phyloP scores from a whole-genome alignment of 2,113 vertebrate species.

The Plotosus lineatus region DNA sequence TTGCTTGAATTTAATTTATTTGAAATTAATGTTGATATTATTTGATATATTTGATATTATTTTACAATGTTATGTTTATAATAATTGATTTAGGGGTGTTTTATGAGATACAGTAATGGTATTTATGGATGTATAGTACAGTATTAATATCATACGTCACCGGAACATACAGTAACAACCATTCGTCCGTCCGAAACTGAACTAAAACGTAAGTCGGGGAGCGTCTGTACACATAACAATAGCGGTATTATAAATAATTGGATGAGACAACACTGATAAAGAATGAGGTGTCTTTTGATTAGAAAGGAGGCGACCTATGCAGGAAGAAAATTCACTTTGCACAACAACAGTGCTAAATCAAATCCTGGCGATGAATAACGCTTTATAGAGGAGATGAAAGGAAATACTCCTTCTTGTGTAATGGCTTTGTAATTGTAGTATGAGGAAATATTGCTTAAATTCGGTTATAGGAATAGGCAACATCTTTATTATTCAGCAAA shows the following conservation, averaged over 20 bases:
- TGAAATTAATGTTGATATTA: too few species aligned
- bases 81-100: too few species aligned
- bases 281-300: neutral
- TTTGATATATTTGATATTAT: too few species aligned
- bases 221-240: too few species aligned
- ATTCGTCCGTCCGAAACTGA: too few species aligned
- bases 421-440: slow-evolving; percentile 7
- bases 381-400: neutral
- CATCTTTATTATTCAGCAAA: neutral
- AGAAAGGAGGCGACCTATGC: neutral
- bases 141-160: too few species aligned
- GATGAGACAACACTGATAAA: neutral
- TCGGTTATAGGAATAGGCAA: neutral
- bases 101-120: too few species aligned
- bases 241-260: neutral
- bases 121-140: too few species aligned
- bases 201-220: too few species aligned
- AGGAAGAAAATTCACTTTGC: neutral
- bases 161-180: too few species aligned
- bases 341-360: neutral
- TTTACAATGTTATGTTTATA: too few species aligned
- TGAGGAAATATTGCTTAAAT: neutral
- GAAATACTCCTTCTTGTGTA: neutral
- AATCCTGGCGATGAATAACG: neutral
- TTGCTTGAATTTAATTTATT: too few species aligned